These are phyloP conservation scores for Okapia johnstoni DNA, from an alignment of 2,113 vertebrate species.

Conservation along the genomic window DNA sequence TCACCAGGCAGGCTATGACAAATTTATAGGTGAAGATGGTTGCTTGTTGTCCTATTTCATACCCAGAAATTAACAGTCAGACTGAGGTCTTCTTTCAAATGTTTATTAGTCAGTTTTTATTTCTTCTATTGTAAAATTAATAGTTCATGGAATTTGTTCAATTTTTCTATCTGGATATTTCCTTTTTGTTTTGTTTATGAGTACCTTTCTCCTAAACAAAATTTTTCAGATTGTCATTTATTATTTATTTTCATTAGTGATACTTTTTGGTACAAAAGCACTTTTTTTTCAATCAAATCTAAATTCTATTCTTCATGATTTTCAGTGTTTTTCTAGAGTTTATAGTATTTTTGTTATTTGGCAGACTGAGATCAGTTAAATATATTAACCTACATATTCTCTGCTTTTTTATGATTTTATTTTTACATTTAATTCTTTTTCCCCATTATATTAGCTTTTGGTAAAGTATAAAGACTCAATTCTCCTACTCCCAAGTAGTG, in stretches of 20 bases:
- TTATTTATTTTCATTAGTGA: conserved; percentile 1
- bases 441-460: background rate
- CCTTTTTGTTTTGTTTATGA: background rate
- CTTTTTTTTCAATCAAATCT: background rate
- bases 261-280: background rate
- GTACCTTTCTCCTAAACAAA: background rate
- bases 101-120: background rate
- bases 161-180: conserved; percentile 21
- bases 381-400: background rate
- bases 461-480: background rate
- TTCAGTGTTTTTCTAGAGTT: background rate
- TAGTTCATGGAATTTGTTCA: background rate
- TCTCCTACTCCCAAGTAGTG: background rate
- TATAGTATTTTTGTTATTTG: background rate
- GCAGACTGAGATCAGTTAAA: background rate
- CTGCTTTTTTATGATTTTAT: background rate
- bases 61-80: background rate
- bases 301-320: background rate
- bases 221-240: background rate
- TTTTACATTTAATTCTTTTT: background rate
- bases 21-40: background rate
- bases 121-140: background rate
- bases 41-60: background rate
- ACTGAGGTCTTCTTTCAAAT: background rate
- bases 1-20: background rate